A percentile compares a stretch with the other conserved stretches of the same genome.
phyloP scores from a whole-genome alignment of 2,888 invertebrate genomes.

The Apamea crenata region DNA sequence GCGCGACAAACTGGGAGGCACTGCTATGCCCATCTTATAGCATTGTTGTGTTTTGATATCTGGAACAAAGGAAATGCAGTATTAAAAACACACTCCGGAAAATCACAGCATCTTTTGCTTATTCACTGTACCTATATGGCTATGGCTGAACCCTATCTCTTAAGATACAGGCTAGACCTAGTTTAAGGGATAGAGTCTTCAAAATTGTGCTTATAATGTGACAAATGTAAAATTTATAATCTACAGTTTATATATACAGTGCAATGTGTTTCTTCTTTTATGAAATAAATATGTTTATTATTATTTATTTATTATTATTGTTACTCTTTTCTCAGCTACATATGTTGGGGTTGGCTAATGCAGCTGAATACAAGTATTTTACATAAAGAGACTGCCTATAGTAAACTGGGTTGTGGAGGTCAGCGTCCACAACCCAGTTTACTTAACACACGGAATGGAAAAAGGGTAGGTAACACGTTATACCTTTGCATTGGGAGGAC shows the following conservation, averaged over 20 bases:
- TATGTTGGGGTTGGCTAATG: background rate
- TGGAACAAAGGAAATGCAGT: constrained; percentile 65
- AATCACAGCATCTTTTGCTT: background rate
- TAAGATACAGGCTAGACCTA: too few relatives aligned
- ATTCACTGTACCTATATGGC: too few relatives aligned
- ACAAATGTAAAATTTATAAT: too few relatives aligned
- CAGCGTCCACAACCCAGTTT: background rate
- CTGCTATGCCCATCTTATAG: constrained; percentile 62
- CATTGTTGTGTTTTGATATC: constrained; percentile 63
- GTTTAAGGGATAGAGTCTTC: too few relatives aligned
- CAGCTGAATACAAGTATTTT: background rate
- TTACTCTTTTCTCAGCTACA: background rate
- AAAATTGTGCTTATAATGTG: too few relatives aligned
- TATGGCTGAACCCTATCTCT: too few relatives aligned
- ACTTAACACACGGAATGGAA: background rate
- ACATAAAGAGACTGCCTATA: background rate
- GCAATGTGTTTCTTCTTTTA: too few relatives aligned
- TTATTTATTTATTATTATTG: too few relatives aligned
- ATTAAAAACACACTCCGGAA: background rate
- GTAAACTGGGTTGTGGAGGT: too few relatives aligned
- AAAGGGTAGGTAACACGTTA: background rate
- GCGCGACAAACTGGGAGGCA: constrained; percentile 63
- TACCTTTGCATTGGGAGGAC: background rate
- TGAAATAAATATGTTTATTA: too few relatives aligned
- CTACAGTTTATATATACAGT: too few relatives aligned